Percentiles rank a stretch among this genome's conserved stretches.
Evolutionary conservation across 1,140 invertebrate species (phyloP).

Genomic region (Acyrthosiphon pisum): DNA sequence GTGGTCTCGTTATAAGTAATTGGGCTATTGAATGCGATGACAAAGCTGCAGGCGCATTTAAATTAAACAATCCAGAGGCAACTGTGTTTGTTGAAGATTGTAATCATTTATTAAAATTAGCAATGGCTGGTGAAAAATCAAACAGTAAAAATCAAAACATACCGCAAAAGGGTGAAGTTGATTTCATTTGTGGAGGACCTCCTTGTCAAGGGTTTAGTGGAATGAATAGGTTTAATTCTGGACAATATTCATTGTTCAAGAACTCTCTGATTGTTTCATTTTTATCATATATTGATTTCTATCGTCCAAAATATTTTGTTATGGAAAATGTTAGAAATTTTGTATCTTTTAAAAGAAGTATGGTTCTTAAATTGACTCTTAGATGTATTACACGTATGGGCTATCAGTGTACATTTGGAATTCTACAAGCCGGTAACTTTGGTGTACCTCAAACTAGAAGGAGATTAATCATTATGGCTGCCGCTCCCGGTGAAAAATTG

Average conservation of each 20-base stretch:
- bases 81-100: slow-evolving; percentile 84
- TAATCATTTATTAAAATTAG: slow-evolving; percentile 74
- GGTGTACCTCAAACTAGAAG: slow-evolving; percentile 84
- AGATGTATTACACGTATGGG: slow-evolving; percentile 82
- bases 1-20: slow-evolving; percentile 72
- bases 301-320: slow-evolving; percentile 83
- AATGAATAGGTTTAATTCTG: slow-evolving; percentile 87
- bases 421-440: slow-evolving; percentile 89
- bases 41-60: slow-evolving; percentile 80
- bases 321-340: slow-evolving; percentile 91
- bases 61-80: slow-evolving; percentile 77
- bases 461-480: slow-evolving; percentile 80
- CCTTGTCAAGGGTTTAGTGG: slow-evolving; percentile 91
- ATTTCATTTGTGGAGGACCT: slow-evolving; percentile 86
- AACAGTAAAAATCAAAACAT: slow-evolving; percentile 70
- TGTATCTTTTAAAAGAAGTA: slow-evolving; percentile 77
- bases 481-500: slow-evolving; percentile 81
- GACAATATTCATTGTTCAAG: slow-evolving; percentile 88
- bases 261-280: slow-evolving; percentile 87
- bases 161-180: slow-evolving; percentile 82
- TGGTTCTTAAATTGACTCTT: slow-evolving; percentile 84
- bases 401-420: slow-evolving; percentile 87
- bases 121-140: slow-evolving; percentile 67
- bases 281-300: slow-evolving; percentile 86
- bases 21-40: slow-evolving; percentile 88